A percentile compares a stretch with the other conserved stretches of the same genome.
Conservation (phyloP, 2,888 invertebrate genomes). For the Macropis europaea region DNA sequence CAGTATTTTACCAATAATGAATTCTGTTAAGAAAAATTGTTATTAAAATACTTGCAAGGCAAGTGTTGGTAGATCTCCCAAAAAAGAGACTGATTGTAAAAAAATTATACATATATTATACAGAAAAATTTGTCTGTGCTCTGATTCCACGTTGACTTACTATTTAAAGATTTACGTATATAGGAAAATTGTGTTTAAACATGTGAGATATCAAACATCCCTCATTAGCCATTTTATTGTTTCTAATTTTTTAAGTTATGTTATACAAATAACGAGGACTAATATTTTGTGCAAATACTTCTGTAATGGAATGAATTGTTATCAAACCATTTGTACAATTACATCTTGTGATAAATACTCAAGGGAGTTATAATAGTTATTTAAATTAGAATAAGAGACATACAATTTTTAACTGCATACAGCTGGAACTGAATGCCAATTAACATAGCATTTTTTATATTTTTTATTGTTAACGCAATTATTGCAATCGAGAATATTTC, state of each 20-base stretch:
- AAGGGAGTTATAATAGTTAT: constrained; percentile 22
- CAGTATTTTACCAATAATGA: constrained; percentile 48
- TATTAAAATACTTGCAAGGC: constrained; percentile 28
- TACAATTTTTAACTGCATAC: constrained; percentile 44
- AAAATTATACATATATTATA: constrained; percentile 17
- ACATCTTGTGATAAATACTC: constrained; percentile 11
- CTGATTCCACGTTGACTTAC: constrained; percentile 10
- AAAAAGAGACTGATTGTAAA: constrained; percentile 51
- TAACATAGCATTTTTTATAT: constrained; percentile 46
- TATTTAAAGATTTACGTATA: constrained; percentile 6
- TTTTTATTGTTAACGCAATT: constrained; percentile 20
- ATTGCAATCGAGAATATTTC: constrained; percentile 13
- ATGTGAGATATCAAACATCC: neutral
- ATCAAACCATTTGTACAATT: constrained; percentile 16
- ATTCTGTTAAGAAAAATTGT: constrained; percentile 18
- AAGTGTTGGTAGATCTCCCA: constrained; percentile 41
- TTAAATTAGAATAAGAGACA: constrained; percentile 41
- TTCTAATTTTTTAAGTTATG: neutral
- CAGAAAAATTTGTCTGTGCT: constrained; percentile 19
- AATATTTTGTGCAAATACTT: neutral
- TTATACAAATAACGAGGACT: neutral
- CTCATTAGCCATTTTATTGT: neutral
- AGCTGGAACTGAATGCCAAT: constrained; percentile 58
- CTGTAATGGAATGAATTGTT: neutral
- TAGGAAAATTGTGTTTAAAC: neutral